Conservation (phyloP, 30 jellyfish, hydroid and myxozoan species). For the Phacellophora camtschatica region DNA sequence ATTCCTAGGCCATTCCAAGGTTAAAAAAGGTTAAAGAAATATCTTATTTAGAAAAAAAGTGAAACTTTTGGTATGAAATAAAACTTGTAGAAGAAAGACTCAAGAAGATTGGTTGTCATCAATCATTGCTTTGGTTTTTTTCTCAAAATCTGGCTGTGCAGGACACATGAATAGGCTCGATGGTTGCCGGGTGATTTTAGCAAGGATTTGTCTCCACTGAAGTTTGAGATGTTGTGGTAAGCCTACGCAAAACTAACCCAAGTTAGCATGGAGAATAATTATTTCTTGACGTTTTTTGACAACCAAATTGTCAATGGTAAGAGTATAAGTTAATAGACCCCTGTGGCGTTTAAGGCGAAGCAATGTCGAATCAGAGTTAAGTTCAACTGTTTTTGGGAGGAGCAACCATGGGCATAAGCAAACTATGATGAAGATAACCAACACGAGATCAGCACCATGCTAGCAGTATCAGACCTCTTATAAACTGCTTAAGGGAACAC, state of each 20-base stretch:
- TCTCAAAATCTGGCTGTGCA: too few relatives aligned
- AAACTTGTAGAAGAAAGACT: background rate
- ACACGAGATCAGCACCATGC: background rate
- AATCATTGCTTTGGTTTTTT: background rate
- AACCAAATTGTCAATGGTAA: background rate
- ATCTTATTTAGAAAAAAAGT: too few relatives aligned
- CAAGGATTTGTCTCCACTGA: too few relatives aligned
- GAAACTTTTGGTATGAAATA: too few relatives aligned
- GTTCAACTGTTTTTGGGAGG: constrained; percentile 50
- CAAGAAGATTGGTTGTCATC: background rate
- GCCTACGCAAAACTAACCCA: too few relatives aligned
- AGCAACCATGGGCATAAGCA: constrained; percentile 18
- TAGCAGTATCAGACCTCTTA: too few relatives aligned
- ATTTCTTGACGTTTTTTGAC: background rate
- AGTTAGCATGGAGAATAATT: constrained; percentile 19
- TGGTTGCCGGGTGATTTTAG: too few relatives aligned
- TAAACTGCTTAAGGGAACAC: too few relatives aligned
- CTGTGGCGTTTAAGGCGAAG: constrained; percentile 23
- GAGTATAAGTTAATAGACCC: constrained; percentile 46
- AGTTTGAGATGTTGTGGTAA: too few relatives aligned
- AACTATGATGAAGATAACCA: constrained; percentile 16
- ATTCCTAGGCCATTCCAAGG: too few relatives aligned
- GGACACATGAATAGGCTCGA: too few relatives aligned
- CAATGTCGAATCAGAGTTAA: constrained; percentile 29
- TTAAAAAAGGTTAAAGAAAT: too few relatives aligned